Evolutionary conservation across 1,140 invertebrate species (phyloP), one percentile per base, ranked within the genome.

Genomic region (Musca domestica): DNA sequence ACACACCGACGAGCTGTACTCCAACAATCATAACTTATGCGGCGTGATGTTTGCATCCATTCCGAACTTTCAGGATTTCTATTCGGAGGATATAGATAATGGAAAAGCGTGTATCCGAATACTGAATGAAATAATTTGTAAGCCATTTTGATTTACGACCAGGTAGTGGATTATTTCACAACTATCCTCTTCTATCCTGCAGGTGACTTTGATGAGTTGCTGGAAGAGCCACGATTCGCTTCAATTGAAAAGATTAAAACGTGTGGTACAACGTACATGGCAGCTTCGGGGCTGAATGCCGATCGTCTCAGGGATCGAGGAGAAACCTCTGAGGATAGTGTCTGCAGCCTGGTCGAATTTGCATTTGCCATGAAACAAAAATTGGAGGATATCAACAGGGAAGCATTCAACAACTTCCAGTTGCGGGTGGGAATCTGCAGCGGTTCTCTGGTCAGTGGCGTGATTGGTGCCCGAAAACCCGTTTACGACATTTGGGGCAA

Each of bases 161-260:
- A 15, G 4, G 51, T 20, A 46, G 19, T 22, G 3, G 7, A 58
- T 17, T 58, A 27, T 41, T n/a, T n/a, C n/a, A n/a, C n/a, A n/a
- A n/a, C n/a, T n/a, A 10, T 15, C 6, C 5, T 6, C 54, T 58
- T 19, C 15, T 17, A 3, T 1, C 25, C 12, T 66, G 12, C 46
- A 81, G 78, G 78, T 64, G 94, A 95, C 84, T 95, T 97, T 84
- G 95, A 98, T 82, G 92, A 96, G 83, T 83, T 98, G 10, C 82
- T 98, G 64, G 93, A 95, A 74, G 94, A 98, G 76, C 88, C 91
- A 23, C 87, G 92, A 15, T 99, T 98, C 80, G 88, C 89, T 19
- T 91, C 90, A 64, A 94, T 99, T 67, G 98, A 99, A 83, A 99
- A 99, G 86, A 98, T 99, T 52, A 99, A 99, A 84, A 99, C 97